Base-by-base conservation (phyloP, 2,888 invertebrate genomes). In the Melieria omissa region DNA sequence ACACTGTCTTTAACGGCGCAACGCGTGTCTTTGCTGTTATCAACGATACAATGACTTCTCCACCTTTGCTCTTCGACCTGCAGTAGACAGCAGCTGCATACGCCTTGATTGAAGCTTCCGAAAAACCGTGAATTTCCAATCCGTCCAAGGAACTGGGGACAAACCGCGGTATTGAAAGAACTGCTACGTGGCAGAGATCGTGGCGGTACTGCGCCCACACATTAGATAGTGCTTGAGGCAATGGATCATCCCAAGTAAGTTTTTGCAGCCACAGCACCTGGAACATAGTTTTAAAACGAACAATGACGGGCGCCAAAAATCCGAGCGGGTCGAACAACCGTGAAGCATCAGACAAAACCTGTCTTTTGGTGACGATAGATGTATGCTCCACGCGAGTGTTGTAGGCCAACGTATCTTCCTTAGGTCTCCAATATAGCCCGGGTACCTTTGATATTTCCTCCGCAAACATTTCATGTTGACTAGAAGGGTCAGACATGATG, bases 321-420 rank as follows among this genome's bases (percentile, higher is more conserved):
- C 65, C 71, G 16, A 71, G 49, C 3, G 73, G 70, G 14, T 70
- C 65, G 42, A 71, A 74, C 1, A 74, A 54, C 10, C 65, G 49
- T 16, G 70, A 47, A 1, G 69, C 68, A 5, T 65, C 72, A 1
- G 70, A 74, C 10, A 69, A 44, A 41, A 74, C 42, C 12, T 7
- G 47, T 16, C 70, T 54, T 42, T 70, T 70, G 9, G 58, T 67
- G 0, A 64, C 64, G 9, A 16, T 8, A 46, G 16, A 4, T 44
- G 12, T 10, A 5, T 9, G 8, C 64, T 5, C 7, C 6, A 57
- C 6, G 10, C 29, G 8, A 42, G 47, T 41, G 42, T 58, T 42
- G 41, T 45, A 66, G 9, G 46, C 47, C 46, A 66, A 46, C 47
- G 14, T 65, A 55, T 66, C 66, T 8, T 45, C n/a, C 14, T 45